phyloP scores from a whole-genome alignment of 2,797 vertebrate genomes.

The Hippocampus kuda region DNA sequence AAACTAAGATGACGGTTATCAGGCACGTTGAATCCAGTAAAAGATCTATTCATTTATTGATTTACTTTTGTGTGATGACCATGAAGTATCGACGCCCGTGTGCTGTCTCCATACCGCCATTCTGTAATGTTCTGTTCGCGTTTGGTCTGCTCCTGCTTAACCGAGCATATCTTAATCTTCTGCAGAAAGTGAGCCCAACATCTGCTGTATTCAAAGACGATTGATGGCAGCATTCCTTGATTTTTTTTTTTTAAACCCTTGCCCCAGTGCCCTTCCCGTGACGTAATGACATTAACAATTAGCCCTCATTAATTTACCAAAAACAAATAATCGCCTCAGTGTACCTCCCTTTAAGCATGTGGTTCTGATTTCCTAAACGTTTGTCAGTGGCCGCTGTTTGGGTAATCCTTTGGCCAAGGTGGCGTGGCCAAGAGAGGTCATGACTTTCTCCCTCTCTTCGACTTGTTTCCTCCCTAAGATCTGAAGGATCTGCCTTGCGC shows the following conservation, averaged over 20 bases:
- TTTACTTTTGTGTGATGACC: neutral
- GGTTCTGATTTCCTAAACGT: conserved; percentile 73
- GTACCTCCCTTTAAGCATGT: conserved; percentile 62
- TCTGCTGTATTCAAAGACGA: conserved; percentile 60
- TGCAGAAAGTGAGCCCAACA: conserved; percentile 37
- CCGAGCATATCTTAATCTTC: conserved; percentile 59
- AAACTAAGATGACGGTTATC: conserved; percentile 34
- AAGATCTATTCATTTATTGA: neutral
- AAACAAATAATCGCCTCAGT: conserved; percentile 72
- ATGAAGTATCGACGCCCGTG: neutral
- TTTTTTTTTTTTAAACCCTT: conserved; percentile 29
- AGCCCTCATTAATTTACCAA: conserved; percentile 76
- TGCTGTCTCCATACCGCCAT: neutral
- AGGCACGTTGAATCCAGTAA: conserved; percentile 22
- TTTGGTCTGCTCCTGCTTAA: conserved; percentile 66
- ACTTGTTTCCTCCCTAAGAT: conserved; percentile 37
- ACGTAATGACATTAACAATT: conserved; percentile 78
- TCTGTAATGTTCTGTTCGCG: neutral
- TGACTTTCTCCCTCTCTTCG: conserved; percentile 49
- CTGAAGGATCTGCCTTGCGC: conserved; percentile 34
- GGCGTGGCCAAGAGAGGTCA: conserved; percentile 60
- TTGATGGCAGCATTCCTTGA: conserved; percentile 69
- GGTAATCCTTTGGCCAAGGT: conserved; percentile 67
- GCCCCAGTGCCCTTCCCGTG: conserved; percentile 51
- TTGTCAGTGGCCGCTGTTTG: conserved; percentile 66